Evolutionary conservation across 2,888 invertebrate species (phyloP).

Genomic region (Caenorhabditis sp.): DNA sequence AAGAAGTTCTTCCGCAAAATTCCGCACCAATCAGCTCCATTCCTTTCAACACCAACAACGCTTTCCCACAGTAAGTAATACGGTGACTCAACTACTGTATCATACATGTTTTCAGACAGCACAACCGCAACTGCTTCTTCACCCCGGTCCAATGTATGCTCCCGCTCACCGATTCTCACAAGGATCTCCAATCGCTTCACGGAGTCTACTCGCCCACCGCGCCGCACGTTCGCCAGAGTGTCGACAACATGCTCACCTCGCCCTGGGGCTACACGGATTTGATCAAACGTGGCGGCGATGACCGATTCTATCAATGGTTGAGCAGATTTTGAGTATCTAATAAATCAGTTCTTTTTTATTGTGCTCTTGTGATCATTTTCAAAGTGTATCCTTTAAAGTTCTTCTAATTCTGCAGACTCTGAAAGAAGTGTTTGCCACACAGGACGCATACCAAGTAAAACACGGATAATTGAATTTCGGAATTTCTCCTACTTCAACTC

Average conservation of each 20-base stretch:
- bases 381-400: not conserved
- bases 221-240: constrained; percentile 40
- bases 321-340: constrained; percentile 23
- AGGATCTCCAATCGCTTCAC: constrained; percentile 50
- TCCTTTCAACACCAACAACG: not conserved
- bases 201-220: constrained; percentile 49
- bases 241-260: constrained; percentile 41
- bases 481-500: not conserved
- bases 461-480: constrained; percentile 19
- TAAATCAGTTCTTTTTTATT: constrained; percentile 19
- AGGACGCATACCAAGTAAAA: constrained; percentile 36
- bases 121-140: constrained; percentile 57
- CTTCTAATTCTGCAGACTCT: not conserved
- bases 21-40: too few relatives aligned
- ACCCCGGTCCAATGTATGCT: constrained; percentile 59
- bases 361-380: not conserved
- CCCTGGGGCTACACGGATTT: constrained; percentile 53
- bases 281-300: constrained; percentile 40
- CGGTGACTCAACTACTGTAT: not conserved
- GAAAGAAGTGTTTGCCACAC: not conserved
- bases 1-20: too few relatives aligned
- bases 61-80: constrained; percentile 27
- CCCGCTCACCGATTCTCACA: constrained; percentile 43
- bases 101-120: constrained; percentile 22
- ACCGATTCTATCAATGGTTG: constrained; percentile 50